Conservation (phyloP, 2,888 invertebrate species). For the Drosophila neonasuta region DNA sequence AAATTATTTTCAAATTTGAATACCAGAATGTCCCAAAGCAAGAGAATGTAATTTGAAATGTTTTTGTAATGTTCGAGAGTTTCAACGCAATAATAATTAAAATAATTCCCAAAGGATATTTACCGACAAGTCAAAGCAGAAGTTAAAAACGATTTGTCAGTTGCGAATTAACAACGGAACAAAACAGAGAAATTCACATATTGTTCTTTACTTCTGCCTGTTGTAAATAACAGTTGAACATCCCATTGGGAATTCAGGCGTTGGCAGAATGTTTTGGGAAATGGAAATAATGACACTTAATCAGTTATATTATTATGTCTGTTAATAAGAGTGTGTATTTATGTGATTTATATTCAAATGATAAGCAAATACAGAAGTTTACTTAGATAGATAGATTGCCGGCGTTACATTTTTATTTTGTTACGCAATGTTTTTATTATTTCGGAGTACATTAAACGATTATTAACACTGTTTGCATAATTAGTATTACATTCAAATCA, state of each 20-base stretch:
- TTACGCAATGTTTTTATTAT: too few species aligned
- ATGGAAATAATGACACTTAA: conserved; percentile 4
- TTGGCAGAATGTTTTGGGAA: conserved; percentile 3
- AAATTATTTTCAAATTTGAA: conserved; percentile 44
- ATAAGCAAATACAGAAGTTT: neutral
- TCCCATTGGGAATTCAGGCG: conserved; percentile 42
- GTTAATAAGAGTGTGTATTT: neutral
- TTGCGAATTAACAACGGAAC: conserved; percentile 44
- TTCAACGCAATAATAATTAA: conserved; percentile 59
- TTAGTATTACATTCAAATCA: too few species aligned
- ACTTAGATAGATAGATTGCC: too few species aligned
- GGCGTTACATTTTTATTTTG: too few species aligned
- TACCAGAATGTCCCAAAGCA: conserved; percentile 22
- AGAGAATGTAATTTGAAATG: conserved; percentile 14
- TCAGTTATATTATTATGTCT: neutral
- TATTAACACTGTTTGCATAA: too few species aligned
- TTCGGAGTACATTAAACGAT: too few species aligned
- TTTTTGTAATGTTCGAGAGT: conserved; percentile 28
- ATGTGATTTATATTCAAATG: too few species aligned
- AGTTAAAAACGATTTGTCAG: conserved; percentile 69
- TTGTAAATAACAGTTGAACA: conserved; percentile 43
- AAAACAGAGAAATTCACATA: neutral
- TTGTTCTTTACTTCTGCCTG: conserved; percentile 1
- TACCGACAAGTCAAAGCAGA: conserved; percentile 64
- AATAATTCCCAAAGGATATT: conserved; percentile 53